Percentiles rank a stretch among this genome's conserved stretches.
These are phyloP conservation scores for Sitobion miscanthi DNA, from an alignment of 1,140 invertebrate genomes.

Conservation along the genomic window DNA sequence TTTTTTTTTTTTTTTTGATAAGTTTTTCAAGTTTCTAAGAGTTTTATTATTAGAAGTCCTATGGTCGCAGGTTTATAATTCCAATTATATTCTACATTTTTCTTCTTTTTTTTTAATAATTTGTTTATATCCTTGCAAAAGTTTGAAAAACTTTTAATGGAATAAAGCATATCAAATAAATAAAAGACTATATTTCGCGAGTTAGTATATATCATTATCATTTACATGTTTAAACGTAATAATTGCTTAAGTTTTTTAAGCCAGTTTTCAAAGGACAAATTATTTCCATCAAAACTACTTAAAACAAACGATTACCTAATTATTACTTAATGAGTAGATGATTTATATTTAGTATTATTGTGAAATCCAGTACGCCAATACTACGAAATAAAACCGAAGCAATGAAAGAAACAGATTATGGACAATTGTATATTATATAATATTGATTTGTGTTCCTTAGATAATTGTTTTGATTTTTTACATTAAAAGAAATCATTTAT, in stretches of 20 bases:
- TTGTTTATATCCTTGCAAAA: not conserved
- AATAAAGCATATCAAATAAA: not conserved
- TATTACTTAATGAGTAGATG: not conserved
- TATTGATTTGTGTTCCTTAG: not conserved
- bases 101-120: constrained; percentile 4
- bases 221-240: constrained; percentile 36
- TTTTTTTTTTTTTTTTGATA: not conserved
- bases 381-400: not conserved
- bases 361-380: not conserved
- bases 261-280: not conserved
- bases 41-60: not conserved
- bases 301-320: not conserved
- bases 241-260: constrained; percentile 1
- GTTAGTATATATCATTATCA: not conserved
- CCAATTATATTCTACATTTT: not conserved
- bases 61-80: not conserved
- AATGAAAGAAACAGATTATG: not conserved
- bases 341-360: not conserved
- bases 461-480: not conserved
- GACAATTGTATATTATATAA: not conserved
- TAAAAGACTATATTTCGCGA: not conserved
- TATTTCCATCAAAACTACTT: not conserved
- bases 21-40: not conserved
- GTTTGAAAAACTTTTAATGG: constrained; percentile 24
- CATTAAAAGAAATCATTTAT: not conserved